Evolutionary conservation across 1,140 invertebrate genomes (phyloP).

Genomic region (Vanessa atalanta): DNA sequence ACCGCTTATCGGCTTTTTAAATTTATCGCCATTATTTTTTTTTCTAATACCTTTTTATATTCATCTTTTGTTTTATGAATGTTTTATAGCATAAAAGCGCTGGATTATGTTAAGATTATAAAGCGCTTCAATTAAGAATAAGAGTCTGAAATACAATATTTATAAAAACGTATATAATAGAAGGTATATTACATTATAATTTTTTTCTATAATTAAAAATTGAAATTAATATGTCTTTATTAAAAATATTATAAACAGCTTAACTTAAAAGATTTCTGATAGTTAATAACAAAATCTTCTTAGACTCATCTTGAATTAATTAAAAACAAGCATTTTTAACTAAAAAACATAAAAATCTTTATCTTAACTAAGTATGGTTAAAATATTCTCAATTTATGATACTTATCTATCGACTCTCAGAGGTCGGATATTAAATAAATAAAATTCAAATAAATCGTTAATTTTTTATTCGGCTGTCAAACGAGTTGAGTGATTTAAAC

Average conservation of each 20-base stretch:
- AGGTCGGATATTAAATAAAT: slow-evolving; percentile 4
- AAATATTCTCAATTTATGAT: not conserved
- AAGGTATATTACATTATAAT: no score
- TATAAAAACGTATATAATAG: no score
- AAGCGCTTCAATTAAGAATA: no score
- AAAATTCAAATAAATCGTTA: slow-evolving; percentile 19
- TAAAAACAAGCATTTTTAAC: not conserved
- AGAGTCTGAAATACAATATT: no score
- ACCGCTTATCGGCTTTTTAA: slow-evolving; percentile 10
- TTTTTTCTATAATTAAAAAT: not conserved
- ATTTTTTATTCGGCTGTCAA: slow-evolving; percentile 27
- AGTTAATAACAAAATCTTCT: not conserved
- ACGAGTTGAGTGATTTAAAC: slow-evolving; percentile 25
- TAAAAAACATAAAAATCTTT: not conserved
- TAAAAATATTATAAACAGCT: not conserved
- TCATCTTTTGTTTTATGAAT: not conserved
- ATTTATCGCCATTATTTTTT: slow-evolving; percentile 5
- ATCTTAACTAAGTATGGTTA: not conserved
- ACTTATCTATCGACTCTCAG: not conserved
- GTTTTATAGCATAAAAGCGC: not conserved
- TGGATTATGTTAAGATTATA: no score
- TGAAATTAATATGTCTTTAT: not conserved
- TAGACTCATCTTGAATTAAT: not conserved
- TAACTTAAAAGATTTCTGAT: not conserved
- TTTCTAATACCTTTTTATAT: not conserved